Percentiles rank a stretch among this genome's conserved stretches.
Evolutionary conservation across 2,113 vertebrate genomes (phyloP).

Genomic region (Patagioenas fasciata): DNA sequence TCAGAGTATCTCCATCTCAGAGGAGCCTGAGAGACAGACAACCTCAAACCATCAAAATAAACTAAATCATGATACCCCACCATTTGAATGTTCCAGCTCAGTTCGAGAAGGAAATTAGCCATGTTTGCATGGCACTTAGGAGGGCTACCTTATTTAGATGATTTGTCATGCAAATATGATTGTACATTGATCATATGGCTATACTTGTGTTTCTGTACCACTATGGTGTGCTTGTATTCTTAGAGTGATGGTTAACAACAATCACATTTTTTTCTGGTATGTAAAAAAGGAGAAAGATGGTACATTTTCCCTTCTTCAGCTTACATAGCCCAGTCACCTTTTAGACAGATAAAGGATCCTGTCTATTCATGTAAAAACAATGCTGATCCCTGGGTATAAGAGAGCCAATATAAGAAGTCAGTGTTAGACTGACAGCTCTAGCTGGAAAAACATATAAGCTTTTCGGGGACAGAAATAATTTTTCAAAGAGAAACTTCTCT

Average conservation of each 20-base stretch:
- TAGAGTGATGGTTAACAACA: background rate
- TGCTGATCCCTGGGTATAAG: background rate
- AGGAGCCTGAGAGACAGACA: background rate
- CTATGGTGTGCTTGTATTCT: rapidly evolving
- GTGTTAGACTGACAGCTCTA: background rate
- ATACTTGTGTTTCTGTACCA: background rate
- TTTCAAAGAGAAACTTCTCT: background rate
- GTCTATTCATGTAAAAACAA: background rate
- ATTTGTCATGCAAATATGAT: background rate
- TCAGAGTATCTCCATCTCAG: background rate
- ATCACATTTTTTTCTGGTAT: background rate
- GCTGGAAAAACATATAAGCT: background rate
- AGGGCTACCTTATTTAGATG: background rate
- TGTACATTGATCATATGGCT: background rate
- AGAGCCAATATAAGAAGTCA: background rate
- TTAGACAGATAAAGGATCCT: background rate
- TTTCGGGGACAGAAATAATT: background rate
- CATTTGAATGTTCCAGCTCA: background rate
- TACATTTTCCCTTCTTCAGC: background rate
- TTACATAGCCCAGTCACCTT: background rate
- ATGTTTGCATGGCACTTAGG: background rate
- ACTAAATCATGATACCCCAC: background rate
- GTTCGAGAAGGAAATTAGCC: background rate
- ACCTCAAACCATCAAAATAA: background rate
- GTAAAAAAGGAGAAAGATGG: background rate